Conservation (phyloP, 2,797 vertebrate genomes). For the Bovichtus diacanthus region DNA sequence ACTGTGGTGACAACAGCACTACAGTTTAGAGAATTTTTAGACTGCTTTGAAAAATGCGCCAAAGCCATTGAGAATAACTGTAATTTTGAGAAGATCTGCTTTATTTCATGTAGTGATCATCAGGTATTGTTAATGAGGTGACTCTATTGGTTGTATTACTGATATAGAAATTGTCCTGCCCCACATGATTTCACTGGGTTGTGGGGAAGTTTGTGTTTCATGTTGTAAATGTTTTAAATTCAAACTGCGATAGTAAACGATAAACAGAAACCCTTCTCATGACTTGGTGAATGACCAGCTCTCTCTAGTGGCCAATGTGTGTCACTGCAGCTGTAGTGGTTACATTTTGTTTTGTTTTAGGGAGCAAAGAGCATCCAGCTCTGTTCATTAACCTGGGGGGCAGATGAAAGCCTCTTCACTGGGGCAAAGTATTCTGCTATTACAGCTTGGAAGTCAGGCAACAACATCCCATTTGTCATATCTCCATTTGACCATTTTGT, state of each 20-base stretch:
- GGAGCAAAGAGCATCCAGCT: too few species aligned
- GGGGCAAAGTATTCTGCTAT: too few species aligned
- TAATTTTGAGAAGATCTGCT: not conserved
- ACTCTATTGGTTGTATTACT: not conserved
- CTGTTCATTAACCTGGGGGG: too few species aligned
- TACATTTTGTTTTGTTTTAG: too few species aligned
- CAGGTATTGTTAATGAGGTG: not conserved
- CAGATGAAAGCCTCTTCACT: too few species aligned
- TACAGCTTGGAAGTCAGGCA: too few species aligned
- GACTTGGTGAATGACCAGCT: not conserved
- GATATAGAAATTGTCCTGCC: not conserved
- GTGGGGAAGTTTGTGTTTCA: not conserved
- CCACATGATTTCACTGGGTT: not conserved
- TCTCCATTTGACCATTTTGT: too few species aligned
- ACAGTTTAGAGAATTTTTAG: too few species aligned
- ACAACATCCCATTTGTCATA: too few species aligned
- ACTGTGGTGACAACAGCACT: too few species aligned
- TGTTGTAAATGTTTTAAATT: not conserved
- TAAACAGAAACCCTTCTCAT: not conserved
- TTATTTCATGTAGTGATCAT: not conserved
- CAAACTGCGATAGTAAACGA: not conserved
- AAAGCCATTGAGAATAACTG: too few species aligned
- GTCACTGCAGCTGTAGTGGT: slow-evolving; percentile 21
- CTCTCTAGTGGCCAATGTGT: slow-evolving; percentile 30
- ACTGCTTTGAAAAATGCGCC: not conserved